Evolutionary conservation across 2,113 vertebrate genomes (phyloP).

Genomic region (Antechinus stuartii): DNA sequence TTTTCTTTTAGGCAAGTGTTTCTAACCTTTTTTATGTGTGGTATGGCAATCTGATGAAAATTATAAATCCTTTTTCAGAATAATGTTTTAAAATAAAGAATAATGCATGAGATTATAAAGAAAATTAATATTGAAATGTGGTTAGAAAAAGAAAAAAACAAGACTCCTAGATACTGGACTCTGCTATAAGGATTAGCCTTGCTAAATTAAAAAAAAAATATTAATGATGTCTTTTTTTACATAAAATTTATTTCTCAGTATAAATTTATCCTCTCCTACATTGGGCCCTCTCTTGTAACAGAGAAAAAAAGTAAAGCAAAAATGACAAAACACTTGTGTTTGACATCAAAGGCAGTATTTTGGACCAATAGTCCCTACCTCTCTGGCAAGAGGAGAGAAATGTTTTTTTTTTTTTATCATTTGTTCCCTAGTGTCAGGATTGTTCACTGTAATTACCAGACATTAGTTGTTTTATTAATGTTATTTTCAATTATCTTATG

Average conservation of each 20-base stretch:
- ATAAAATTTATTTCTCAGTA: not conserved
- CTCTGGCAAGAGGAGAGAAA: not conserved
- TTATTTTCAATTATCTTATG: not conserved
- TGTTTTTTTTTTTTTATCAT: not conserved
- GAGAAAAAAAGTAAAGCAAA: no score
- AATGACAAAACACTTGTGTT: no score
- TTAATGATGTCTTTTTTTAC: not conserved
- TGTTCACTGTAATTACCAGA: not conserved
- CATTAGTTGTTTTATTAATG: not conserved
- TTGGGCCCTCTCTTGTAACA: no score
- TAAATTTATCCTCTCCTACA: not conserved
- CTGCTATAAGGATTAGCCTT: not conserved
- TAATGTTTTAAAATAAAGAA: not conserved
- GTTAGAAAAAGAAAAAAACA: not conserved
- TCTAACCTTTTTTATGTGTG: not conserved
- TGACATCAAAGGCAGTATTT: no score
- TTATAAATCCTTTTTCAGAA: not conserved
- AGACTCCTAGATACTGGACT: not conserved
- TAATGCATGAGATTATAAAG: not conserved
- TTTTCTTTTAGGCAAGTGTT: not conserved
- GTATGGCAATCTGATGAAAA: not conserved
- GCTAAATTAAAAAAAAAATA: not conserved
- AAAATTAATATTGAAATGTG: not conserved
- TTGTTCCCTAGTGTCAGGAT: not conserved
- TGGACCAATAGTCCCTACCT: no score